These are phyloP conservation scores for Drosophila fungiperda DNA, from an alignment of 2,888 invertebrate species.

Conservation along the genomic window DNA sequence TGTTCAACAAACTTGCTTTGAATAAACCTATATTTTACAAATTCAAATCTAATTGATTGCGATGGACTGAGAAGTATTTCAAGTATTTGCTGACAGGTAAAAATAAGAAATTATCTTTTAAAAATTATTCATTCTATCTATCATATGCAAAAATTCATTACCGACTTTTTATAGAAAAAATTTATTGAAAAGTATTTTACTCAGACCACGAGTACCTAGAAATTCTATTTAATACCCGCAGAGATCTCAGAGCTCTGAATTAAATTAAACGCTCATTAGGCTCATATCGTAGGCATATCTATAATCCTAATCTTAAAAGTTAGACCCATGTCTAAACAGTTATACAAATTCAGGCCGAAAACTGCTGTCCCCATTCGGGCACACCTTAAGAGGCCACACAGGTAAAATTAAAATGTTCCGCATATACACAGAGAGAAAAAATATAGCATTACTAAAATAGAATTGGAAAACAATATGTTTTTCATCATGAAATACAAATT, in stretches of 20 bases:
- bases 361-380: constrained; percentile 17
- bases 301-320: background rate
- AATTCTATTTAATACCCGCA: background rate
- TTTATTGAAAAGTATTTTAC: background rate
- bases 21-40: background rate
- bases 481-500: background rate
- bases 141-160: background rate
- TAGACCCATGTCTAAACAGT: constrained; percentile 1
- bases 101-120: background rate
- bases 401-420: constrained; percentile 22
- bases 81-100: background rate
- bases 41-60: background rate
- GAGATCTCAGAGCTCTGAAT: background rate
- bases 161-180: background rate
- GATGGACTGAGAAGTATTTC: constrained; percentile 25
- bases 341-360: constrained; percentile 4
- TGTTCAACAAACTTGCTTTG: background rate
- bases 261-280: constrained; percentile 19
- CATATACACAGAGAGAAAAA: constrained; percentile 8
- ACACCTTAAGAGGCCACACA: constrained; percentile 22
- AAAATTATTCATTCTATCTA: background rate
- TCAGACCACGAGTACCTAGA: background rate
- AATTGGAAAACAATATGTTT: background rate
- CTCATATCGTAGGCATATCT: background rate
- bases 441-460: background rate